A percentile compares a stretch with the other conserved stretches of the same genome.
Evolutionary conservation across 2,113 vertebrate genomes (phyloP).

Genomic region (Hemiprocne comata): DNA sequence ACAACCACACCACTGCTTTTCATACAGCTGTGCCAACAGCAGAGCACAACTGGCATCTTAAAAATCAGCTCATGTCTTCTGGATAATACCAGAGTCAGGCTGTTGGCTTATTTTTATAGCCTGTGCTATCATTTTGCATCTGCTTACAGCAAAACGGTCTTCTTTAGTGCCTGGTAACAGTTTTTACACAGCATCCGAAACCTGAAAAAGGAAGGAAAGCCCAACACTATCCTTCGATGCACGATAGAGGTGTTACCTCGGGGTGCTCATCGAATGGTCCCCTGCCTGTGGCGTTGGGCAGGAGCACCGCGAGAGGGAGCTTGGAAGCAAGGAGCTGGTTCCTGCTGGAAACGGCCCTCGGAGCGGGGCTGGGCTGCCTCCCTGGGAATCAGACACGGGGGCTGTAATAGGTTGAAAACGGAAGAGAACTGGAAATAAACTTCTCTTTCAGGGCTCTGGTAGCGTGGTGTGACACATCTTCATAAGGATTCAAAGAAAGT

Average conservation of each 20-base stretch:
- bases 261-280: rapidly evolving
- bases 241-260: rapidly evolving
- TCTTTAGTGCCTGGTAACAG: neutral
- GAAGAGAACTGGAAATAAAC: neutral
- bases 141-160: neutral
- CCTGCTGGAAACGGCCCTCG: rapidly evolving
- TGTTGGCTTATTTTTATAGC: neutral
- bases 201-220: neutral
- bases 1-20: no score
- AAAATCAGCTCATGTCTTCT: neutral
- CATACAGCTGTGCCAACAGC: no score
- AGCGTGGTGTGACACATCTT: neutral
- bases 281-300: neutral
- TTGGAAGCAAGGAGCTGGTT: neutral
- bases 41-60: neutral
- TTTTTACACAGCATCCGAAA: neutral
- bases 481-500: neutral
- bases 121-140: neutral
- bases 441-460: neutral
- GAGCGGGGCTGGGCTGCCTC: rapidly evolving
- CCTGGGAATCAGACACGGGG: rapidly evolving
- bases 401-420: neutral
- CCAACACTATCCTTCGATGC: rapidly evolving
- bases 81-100: neutral
- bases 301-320: neutral